Percentiles rank a stretch among this genome's conserved stretches.
Conservation (phyloP, 2,113 vertebrate species). For the Hyperoodon ampullatus region DNA sequence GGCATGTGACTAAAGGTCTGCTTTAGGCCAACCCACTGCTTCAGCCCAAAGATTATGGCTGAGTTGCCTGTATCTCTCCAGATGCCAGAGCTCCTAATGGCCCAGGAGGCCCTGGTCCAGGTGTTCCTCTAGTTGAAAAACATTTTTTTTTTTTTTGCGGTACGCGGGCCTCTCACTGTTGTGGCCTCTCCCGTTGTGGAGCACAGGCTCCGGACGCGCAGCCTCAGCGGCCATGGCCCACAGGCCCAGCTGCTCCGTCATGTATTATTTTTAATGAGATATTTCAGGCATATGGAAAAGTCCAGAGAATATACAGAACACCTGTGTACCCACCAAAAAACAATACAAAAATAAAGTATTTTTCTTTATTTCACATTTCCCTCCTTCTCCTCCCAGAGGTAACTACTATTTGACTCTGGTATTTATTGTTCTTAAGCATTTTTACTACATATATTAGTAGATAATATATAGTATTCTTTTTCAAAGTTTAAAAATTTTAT, state of each 20-base stretch:
- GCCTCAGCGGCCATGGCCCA: no score
- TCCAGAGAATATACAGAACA: not conserved
- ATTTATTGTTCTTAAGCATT: not conserved
- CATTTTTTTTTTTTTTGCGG: no score
- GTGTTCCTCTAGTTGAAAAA: not conserved
- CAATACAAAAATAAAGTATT: not conserved
- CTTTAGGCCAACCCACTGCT: not conserved
- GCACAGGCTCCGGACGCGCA: no score
- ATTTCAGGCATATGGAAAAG: not conserved
- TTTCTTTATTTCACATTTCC: not conserved
- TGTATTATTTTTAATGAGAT: not conserved
- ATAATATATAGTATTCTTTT: not conserved
- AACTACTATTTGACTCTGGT: not conserved
- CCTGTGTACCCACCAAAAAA: not conserved
- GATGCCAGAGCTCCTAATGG: not conserved
- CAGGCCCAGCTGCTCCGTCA: no score
- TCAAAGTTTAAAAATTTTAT: not conserved
- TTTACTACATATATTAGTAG: not conserved
- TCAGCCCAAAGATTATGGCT: constrained; percentile 13
- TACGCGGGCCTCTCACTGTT: no score
- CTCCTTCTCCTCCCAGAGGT: not conserved
- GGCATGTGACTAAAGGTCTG: not conserved
- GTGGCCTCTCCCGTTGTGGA: no score
- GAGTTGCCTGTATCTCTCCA: not conserved
- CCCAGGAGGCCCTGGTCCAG: not conserved